These are phyloP conservation scores for Mayetiola destructor DNA, from an alignment of 2,888 invertebrate species.

Conservation along the genomic window DNA sequence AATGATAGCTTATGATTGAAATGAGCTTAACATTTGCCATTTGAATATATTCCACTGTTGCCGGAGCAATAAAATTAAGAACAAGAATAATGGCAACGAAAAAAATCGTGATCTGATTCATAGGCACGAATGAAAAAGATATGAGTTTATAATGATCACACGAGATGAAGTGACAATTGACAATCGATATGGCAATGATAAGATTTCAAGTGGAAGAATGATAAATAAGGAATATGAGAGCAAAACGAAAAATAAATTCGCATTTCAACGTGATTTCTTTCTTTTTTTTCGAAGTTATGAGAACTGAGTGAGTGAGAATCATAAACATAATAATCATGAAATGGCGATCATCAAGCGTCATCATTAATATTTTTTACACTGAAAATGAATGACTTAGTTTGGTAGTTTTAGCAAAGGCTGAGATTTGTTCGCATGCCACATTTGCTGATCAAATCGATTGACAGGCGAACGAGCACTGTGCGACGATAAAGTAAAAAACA, in stretches of 20 bases:
- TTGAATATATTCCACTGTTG: no score
- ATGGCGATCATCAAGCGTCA: no score
- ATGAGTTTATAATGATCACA: slow-evolving; percentile 8
- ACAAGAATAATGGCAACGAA: background rate
- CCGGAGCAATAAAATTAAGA: background rate
- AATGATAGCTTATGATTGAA: no score
- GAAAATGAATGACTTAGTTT: no score
- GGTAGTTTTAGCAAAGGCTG: background rate
- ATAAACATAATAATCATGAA: no score
- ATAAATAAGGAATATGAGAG: slow-evolving; percentile 4
- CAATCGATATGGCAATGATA: slow-evolving; percentile 4
- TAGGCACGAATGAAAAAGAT: no score
- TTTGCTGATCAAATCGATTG: background rate
- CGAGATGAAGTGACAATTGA: background rate
- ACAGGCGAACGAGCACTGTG: background rate
- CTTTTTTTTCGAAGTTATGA: no score
- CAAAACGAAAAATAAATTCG: background rate
- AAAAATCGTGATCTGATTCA: no score
- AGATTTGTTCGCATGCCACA: background rate
- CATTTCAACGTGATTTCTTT: background rate
- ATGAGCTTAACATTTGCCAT: no score
- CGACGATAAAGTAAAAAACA: background rate
- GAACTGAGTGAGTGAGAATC: no score
- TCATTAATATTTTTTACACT: no score
- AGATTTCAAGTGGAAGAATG: no score